These are phyloP conservation scores for Strigamia maritima DNA, from an alignment of 2,888 invertebrate genomes.

Conservation along the genomic window DNA sequence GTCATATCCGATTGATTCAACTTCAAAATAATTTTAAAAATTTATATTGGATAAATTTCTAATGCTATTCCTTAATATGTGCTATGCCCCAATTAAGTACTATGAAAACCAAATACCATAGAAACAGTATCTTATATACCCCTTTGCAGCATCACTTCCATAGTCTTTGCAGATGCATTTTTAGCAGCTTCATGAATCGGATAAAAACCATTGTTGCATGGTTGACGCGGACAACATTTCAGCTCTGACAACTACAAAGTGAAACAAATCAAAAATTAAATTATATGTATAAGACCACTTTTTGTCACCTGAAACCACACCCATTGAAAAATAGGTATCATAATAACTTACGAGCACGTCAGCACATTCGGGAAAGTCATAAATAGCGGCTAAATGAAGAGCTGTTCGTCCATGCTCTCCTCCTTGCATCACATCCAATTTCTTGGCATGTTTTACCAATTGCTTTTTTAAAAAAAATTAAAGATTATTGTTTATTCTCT, in stretches of 20 bases:
- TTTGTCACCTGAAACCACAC: no score
- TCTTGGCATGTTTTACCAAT: slow-evolving; percentile 65
- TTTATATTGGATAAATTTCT: no score
- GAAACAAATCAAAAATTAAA: no score
- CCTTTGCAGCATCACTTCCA: slow-evolving; percentile 78
- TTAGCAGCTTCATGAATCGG: slow-evolving; percentile 89
- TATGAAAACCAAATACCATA: no score
- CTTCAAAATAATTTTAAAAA: no score
- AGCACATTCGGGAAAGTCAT: slow-evolving; percentile 78
- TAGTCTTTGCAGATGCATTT: slow-evolving; percentile 78
- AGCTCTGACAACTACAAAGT: slow-evolving; percentile 17
- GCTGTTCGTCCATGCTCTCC: slow-evolving; percentile 78
- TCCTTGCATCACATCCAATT: slow-evolving; percentile 70
- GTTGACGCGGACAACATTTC: slow-evolving; percentile 62
- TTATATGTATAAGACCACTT: no score
- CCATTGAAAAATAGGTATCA: no score
- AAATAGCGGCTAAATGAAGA: slow-evolving; percentile 77
- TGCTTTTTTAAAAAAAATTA: no score
- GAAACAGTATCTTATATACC: slow-evolving; percentile 54
- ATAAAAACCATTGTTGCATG: slow-evolving; percentile 84
- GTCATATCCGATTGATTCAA: slow-evolving; percentile 70
- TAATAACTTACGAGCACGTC: slow-evolving; percentile 64
- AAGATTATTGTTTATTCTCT: no score
- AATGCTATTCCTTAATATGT: no score
- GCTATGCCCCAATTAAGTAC: no score